Evolutionary conservation across 2,113 vertebrate genomes (phyloP).

Genomic region (Petrocephalus microphthalmus): DNA sequence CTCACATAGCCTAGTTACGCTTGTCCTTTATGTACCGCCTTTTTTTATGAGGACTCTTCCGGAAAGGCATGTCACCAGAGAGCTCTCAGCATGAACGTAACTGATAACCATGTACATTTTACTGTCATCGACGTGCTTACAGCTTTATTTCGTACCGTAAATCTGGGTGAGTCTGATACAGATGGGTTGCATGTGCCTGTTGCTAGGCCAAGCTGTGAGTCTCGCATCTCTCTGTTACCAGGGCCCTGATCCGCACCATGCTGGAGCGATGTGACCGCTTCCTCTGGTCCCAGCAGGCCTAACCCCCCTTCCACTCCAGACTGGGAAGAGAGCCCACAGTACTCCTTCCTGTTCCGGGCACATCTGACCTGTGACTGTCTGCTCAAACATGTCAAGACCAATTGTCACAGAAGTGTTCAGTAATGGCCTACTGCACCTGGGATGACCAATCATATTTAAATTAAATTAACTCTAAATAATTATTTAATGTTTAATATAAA

Average conservation of each 20-base stretch:
- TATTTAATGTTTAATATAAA: neutral
- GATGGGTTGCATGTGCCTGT: neutral
- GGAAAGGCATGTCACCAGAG: neutral
- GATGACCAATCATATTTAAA: neutral
- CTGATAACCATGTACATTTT: neutral
- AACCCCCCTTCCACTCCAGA: slow-evolving; percentile 13
- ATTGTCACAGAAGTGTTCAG: neutral
- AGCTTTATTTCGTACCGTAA: neutral
- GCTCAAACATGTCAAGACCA: neutral
- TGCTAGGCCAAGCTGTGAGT: neutral
- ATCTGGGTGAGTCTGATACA: neutral
- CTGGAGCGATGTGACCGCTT: slow-evolving; percentile 91
- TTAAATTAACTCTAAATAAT: neutral
- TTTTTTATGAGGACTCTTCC: neutral
- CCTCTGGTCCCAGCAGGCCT: slow-evolving; percentile 93
- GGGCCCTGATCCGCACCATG: slow-evolving; percentile 91
- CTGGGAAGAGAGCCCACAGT: no score
- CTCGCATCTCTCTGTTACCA: slow-evolving; percentile 39
- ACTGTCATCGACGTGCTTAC: neutral
- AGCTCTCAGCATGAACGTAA: neutral
- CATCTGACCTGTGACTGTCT: neutral
- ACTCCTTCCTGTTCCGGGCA: neutral
- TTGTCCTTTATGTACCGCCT: neutral
- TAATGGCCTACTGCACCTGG: neutral
- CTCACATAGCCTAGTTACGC: neutral